phyloP scores from a whole-genome alignment of 2,797 vertebrate genomes.

The Sebastes trivittatus region DNA sequence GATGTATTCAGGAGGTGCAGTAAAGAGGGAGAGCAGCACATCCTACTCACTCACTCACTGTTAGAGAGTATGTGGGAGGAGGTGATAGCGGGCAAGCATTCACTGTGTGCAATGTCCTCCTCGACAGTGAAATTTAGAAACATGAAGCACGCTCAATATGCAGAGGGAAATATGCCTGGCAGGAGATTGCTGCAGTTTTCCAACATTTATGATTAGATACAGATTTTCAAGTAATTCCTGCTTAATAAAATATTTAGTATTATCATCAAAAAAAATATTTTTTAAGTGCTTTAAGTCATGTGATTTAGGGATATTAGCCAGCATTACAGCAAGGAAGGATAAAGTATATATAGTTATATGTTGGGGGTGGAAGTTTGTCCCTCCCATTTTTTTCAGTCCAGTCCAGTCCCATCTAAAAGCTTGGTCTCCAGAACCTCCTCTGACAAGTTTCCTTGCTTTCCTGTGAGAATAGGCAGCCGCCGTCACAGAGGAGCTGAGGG shows the following conservation, averaged over 20 bases:
- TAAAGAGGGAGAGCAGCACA: conserved; percentile 61
- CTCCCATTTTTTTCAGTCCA: conserved; percentile 45
- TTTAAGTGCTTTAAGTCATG: background rate
- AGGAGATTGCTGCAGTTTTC: conserved; percentile 36
- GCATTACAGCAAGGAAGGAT: background rate
- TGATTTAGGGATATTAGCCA: conserved; percentile 1
- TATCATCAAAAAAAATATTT: background rate
- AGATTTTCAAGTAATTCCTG: conserved; percentile 5
- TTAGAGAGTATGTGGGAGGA: conserved; percentile 76
- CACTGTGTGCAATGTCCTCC: conserved; percentile 67
- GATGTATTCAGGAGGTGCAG: conserved; percentile 60
- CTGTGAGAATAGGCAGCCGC: conserved; percentile 75
- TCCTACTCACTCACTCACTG: conserved; percentile 76
- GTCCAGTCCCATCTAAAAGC: conserved; percentile 46
- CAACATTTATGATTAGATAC: conserved; percentile 25
- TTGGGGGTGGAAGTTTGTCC: conserved; percentile 30
- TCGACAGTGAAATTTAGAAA: conserved; percentile 66
- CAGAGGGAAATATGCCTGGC: conserved; percentile 54
- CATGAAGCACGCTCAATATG: conserved; percentile 53
- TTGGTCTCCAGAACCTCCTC: conserved; percentile 58
- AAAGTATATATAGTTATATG: background rate
- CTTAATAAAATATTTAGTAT: conserved; percentile 1
- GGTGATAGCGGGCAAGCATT: conserved; percentile 72
- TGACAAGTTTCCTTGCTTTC: conserved; percentile 60
- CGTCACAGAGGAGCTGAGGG: conserved; percentile 64